These are phyloP conservation scores for Caenorhabditis latens DNA, from an alignment of 1,140 invertebrate species.

Conservation along the genomic window DNA sequence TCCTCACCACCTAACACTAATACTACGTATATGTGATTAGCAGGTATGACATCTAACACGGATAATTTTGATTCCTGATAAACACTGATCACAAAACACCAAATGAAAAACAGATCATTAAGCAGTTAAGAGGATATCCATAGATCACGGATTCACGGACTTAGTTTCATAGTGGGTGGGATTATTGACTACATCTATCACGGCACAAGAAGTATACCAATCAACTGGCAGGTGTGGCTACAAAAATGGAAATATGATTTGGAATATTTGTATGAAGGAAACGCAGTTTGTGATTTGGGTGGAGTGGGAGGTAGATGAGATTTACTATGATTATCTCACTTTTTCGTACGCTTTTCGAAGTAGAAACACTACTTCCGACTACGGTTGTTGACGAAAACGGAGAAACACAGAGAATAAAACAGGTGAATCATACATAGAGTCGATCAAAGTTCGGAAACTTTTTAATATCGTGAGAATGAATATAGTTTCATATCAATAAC, in stretches of 20 bases:
- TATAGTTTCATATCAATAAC: not conserved
- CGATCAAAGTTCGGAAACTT: constrained; percentile 15
- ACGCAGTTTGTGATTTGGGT: not conserved
- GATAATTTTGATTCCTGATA: not conserved
- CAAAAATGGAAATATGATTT: not conserved
- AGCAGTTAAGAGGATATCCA: not conserved
- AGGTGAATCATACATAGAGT: not conserved
- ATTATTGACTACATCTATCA: not conserved
- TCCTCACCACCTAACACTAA: not conserved
- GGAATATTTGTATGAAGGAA: not conserved
- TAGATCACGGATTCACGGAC: not conserved
- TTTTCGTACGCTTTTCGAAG: no score
- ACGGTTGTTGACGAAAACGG: no score
- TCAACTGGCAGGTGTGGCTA: not conserved
- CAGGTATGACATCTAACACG: not conserved
- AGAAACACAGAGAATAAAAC: no score
- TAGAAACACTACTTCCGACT: no score
- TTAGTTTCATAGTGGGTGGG: not conserved
- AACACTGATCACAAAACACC: not conserved
- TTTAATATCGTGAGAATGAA: not conserved
- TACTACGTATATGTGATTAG: not conserved
- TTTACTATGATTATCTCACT: no score
- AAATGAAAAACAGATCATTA: not conserved
- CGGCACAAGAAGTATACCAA: not conserved
- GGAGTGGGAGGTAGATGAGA: not conserved